Base-by-base conservation (phyloP, 2,797 vertebrate genomes). In the Malacoctenus gilli region DNA sequence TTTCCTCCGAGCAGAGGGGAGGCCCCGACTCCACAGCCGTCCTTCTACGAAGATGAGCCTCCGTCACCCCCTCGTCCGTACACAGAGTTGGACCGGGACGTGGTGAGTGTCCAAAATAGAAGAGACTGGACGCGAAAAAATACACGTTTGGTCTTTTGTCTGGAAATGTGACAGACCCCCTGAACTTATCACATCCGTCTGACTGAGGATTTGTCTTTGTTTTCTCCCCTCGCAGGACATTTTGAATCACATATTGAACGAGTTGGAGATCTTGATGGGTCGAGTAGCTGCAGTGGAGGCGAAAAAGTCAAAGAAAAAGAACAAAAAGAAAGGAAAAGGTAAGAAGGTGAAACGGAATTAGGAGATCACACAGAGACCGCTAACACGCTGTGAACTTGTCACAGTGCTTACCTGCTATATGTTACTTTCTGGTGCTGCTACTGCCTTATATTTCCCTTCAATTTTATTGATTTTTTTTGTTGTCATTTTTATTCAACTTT, bases 161-260 rank as follows among this genome's bases (percentile, higher is more conserved):
- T 23, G 22, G 22, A 9, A 4, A 23, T 23, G 22, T 4, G 4
- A 4, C 22, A 23, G 22, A 4, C 8, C 4, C 22, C 22, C 4
- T 23, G 22, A 4, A 23, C 8, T n/a, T n/a, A n/a, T n/a, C n/a
- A n/a, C n/a, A n/a, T n/a, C n/a, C n/a, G n/a, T n/a, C n/a, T n/a
- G 22, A 23, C 23, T 30, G 14, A 11, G 16, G 8, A 46, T 34
- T n/a, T 4, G 12, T 4, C 28, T 8, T 36, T 40, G 40, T 1
- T 69, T 12, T 40, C 28, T 39, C 34, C 39, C 30, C 57, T 44
- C 49, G 7, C 76, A 93, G 92, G 92, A 92, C n/a, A 85, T 90
- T 41, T 75, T 93, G 38, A 93, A 93, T 76, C 92, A 90, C 18
- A 68, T 92, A 39, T 21, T 91, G 14, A 78, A 36, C 2, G 91